A percentile compares a stretch with the other conserved stretches of the same genome.
Evolutionary conservation across 2,797 vertebrate genomes (phyloP).

Genomic region (Dipus sagitta): DNA sequence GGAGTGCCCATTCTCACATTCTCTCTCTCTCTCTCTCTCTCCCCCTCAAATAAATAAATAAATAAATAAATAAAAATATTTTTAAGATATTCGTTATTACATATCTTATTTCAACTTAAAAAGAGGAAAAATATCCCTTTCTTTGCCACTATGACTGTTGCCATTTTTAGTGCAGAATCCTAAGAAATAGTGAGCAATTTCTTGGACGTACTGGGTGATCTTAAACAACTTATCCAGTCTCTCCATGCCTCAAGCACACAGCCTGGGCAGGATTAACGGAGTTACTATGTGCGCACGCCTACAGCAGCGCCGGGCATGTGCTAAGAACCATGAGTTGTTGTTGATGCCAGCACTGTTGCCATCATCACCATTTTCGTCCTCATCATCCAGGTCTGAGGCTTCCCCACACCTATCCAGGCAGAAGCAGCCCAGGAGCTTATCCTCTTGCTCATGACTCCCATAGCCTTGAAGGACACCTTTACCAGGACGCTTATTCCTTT

Average conservation of each 20-base stretch:
- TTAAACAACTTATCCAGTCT: background rate
- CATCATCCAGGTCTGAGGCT: background rate
- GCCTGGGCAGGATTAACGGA: background rate
- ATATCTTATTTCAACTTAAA: too few relatives aligned
- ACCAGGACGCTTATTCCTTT: background rate
- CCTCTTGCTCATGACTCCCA: background rate
- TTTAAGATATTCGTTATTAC: too few relatives aligned
- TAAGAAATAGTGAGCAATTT: background rate
- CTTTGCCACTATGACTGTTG: background rate
- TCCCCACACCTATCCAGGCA: background rate
- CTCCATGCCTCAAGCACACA: background rate
- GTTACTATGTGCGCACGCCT: background rate
- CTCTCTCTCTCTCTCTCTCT: too few relatives aligned
- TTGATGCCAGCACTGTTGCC: rapidly evolving
- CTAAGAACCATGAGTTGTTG: background rate
- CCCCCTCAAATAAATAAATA: too few relatives aligned
- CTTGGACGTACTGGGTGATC: background rate
- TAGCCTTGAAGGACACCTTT: background rate
- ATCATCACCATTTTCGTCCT: background rate
- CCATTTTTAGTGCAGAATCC: background rate
- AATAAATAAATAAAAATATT: too few relatives aligned
- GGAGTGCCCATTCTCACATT: too few relatives aligned
- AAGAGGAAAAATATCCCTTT: background rate
- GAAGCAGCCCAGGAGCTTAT: background rate
- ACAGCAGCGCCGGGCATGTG: background rate